Conservation (phyloP, 1,140 invertebrate species). For the Drosophila paulistorum region DNA sequence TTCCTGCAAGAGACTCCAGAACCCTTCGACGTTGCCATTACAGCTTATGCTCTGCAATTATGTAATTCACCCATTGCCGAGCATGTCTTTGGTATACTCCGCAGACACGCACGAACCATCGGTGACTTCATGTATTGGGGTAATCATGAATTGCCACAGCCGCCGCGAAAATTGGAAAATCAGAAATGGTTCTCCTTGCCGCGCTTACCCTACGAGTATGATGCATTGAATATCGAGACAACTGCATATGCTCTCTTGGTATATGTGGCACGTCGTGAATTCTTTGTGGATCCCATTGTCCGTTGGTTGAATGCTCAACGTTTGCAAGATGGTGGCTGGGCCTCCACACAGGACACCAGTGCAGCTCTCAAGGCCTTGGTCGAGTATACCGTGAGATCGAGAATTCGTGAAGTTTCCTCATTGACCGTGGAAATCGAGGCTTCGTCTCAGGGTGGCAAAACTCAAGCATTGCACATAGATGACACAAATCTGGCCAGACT, state of each 20-base stretch:
- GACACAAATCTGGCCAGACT: constrained; percentile 90
- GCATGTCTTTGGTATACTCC: constrained; percentile 90
- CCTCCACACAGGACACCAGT: constrained; percentile 94
- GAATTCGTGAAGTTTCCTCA: constrained; percentile 93
- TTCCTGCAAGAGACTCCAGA: constrained; percentile 88
- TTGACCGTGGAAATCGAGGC: constrained; percentile 93
- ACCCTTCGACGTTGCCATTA: constrained; percentile 93
- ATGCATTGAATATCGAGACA: constrained; percentile 95
- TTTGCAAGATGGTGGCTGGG: constrained; percentile 96
- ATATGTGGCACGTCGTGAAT: constrained; percentile 92
- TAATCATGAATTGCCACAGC: constrained; percentile 88
- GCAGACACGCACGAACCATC: constrained; percentile 86
- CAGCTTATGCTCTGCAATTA: constrained; percentile 92
- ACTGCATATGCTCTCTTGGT: constrained; percentile 96
- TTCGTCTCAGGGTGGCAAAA: constrained; percentile 89
- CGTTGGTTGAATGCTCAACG: constrained; percentile 96
- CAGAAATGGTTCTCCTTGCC: constrained; percentile 95
- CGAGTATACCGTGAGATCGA: constrained; percentile 93
- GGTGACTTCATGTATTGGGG: constrained; percentile 94
- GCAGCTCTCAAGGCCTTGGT: constrained; percentile 95
- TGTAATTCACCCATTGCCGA: constrained; percentile 91
- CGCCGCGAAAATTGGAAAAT: constrained; percentile 93
- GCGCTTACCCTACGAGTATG: constrained; percentile 92
- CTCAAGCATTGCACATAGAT: constrained; percentile 88
- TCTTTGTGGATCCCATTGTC: constrained; percentile 92